Base-by-base conservation (phyloP, 1,140 invertebrate species). In the Zaprionus davidi region DNA sequence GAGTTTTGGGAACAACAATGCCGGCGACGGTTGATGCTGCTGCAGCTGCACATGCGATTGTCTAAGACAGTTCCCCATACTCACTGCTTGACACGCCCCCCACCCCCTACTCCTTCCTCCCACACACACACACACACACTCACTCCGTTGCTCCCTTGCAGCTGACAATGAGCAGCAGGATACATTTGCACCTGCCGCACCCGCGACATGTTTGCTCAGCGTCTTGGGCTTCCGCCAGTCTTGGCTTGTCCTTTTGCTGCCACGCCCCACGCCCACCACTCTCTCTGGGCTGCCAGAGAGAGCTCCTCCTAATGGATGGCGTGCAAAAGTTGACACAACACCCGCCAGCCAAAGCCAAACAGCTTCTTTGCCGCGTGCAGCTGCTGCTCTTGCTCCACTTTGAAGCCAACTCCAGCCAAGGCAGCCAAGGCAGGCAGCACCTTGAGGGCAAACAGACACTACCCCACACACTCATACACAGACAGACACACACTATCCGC, bases 1-100 rank as follows among this genome's bases (percentile, higher is more conserved):
- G 90, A 91, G 90, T 87, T 91, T 87, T 83, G 90, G 85, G 90
- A 91, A 85, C 90, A 91, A 83, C 86, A 90, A 90, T 82, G 78
- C 65, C 63, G 83, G 71, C 46, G 15, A 36, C 20, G 17, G 7
- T 36, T 22, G 11, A 13, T 26, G 44, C 26, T 69, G 56, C 41
- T 22, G 62, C 63, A 58, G 49, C 79, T 78, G 64, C 85, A 90
- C 86, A 90, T 90, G 79, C 86, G 85, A 90, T 90, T 90, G 85
- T 90, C 85, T 88, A 81, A 88, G 81, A 81, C 84, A 64, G 17
- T 28, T 20, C 41, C 58, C 62, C 49, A 53, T 60, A 72, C 72
- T 70, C 22, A 12, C 7, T 36, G 2, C 34, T 12, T 3, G 34
- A 3, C 57, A 51, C 41, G 6, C 41, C 15, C 41, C 15, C 15